A percentile compares a stretch with the other conserved stretches of the same genome.
These are phyloP conservation scores for Labroides dimidiatus DNA, from an alignment of 2,797 vertebrate species.

Conservation along the genomic window DNA sequence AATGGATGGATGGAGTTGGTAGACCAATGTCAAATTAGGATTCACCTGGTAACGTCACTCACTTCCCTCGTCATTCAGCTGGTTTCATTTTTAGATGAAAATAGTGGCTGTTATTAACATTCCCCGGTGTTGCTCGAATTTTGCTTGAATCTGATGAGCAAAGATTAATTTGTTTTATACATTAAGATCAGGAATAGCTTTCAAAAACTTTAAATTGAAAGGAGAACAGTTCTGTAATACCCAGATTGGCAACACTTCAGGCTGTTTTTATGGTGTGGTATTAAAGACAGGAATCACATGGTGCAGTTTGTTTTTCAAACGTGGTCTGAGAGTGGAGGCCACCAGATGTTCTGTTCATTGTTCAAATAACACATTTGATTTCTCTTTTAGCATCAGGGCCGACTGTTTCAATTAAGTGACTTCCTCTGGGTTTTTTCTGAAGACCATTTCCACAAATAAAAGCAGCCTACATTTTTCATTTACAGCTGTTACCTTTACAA, in stretches of 20 bases:
- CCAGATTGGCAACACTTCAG: constrained; percentile 9
- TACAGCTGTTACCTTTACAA: background rate
- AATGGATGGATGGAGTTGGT: too few relatives aligned
- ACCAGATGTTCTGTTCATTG: background rate
- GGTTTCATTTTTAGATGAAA: background rate
- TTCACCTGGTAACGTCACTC: constrained; percentile 5
- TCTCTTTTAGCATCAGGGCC: background rate
- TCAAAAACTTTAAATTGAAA: background rate
- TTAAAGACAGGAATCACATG: constrained; percentile 21
- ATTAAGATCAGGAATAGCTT: constrained; percentile 5
- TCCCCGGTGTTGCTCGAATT: background rate
- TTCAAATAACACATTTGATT: background rate
- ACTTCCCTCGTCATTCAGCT: background rate
- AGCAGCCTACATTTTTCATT: background rate
- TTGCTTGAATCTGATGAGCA: background rate
- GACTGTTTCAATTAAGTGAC: background rate
- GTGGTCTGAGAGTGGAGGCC: background rate
- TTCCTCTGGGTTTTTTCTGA: background rate
- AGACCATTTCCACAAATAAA: background rate
- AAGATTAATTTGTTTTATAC: background rate
- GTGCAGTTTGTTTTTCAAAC: background rate
- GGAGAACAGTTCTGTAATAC: constrained; percentile 2
- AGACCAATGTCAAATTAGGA: constrained; percentile 5
- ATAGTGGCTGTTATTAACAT: background rate
- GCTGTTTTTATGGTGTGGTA: background rate